phyloP scores from a whole-genome alignment of 64 coral and sea anemone species.

The Platygyra sinensis region DNA sequence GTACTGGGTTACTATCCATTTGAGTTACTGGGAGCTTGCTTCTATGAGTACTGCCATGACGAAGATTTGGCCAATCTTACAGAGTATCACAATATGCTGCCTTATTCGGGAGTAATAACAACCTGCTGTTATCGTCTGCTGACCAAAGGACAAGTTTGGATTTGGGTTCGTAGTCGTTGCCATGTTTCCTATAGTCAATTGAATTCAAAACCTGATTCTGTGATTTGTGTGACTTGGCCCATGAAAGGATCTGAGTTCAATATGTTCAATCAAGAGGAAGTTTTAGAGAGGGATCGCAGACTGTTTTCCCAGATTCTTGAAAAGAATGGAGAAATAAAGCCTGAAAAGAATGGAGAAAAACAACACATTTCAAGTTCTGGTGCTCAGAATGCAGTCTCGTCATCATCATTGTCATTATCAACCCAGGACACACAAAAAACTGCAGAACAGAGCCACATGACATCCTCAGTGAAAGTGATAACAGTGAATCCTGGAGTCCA shows the following conservation, averaged over 20 bases:
- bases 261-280: conserved; percentile 43
- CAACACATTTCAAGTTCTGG: neutral
- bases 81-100: conserved; percentile 51
- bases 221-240: conserved; percentile 57
- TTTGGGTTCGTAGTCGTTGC: conserved; percentile 76
- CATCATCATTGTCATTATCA: neutral
- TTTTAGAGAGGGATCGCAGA: conserved; percentile 14
- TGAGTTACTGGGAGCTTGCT: conserved; percentile 16
- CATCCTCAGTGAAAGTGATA: neutral
- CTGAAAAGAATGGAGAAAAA: conserved; percentile 23
- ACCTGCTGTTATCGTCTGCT: conserved; percentile 81
- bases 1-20: conserved; percentile 43
- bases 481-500: neutral
- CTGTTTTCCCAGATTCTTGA: conserved; percentile 42
- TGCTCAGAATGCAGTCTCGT: neutral
- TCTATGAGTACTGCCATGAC: conserved; percentile 26
- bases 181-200: conserved; percentile 97
- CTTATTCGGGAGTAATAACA: conserved; percentile 20
- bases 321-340: conserved; percentile 12
- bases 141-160: conserved; percentile 88
- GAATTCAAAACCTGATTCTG: conserved; percentile 95
- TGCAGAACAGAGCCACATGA: neutral
- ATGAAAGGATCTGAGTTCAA: conserved; percentile 43
- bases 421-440: neutral
- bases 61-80: conserved; percentile 42